These are phyloP conservation scores for Drosophila mojavensis DNA, from an alignment of 1,140 invertebrate species.

Conservation along the genomic window DNA sequence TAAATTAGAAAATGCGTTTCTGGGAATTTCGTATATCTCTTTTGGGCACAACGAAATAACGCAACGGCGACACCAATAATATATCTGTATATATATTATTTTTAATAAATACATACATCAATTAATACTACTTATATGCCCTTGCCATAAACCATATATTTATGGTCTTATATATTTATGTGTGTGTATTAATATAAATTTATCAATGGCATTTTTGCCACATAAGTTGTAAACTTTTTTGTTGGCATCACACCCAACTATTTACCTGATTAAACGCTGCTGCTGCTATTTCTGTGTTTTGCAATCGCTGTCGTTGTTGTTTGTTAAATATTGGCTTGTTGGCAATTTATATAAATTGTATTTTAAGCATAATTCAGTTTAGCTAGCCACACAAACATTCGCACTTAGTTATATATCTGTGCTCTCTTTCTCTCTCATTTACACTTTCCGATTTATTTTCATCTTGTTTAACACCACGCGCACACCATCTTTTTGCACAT, in stretches of 20 bases:
- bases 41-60: constrained; percentile 70
- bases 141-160: constrained; percentile 16
- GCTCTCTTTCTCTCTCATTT: constrained; percentile 19
- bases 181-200: constrained; percentile 26
- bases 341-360: constrained; percentile 72
- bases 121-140: constrained; percentile 40
- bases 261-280: constrained; percentile 68
- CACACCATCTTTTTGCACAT: constrained; percentile 10
- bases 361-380: constrained; percentile 73
- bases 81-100: constrained; percentile 16
- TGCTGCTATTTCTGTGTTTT: constrained; percentile 48
- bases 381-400: constrained; percentile 39
- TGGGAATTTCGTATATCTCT: constrained; percentile 83
- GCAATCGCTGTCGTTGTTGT: constrained; percentile 5
- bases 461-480: constrained; percentile 23
- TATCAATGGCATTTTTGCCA: constrained; percentile 52
- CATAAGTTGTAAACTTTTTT: constrained; percentile 36
- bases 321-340: constrained; percentile 52
- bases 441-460: constrained; percentile 27
- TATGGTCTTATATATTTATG: background rate
- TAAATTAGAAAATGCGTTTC: constrained; percentile 84
- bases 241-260: constrained; percentile 39
- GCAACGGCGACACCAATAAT: constrained; percentile 54
- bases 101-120: constrained; percentile 46
- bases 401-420: constrained; percentile 25